These are phyloP conservation scores for Aphaenogaster rudis DNA, from an alignment of 1,140 invertebrate genomes.

Conservation along the genomic window DNA sequence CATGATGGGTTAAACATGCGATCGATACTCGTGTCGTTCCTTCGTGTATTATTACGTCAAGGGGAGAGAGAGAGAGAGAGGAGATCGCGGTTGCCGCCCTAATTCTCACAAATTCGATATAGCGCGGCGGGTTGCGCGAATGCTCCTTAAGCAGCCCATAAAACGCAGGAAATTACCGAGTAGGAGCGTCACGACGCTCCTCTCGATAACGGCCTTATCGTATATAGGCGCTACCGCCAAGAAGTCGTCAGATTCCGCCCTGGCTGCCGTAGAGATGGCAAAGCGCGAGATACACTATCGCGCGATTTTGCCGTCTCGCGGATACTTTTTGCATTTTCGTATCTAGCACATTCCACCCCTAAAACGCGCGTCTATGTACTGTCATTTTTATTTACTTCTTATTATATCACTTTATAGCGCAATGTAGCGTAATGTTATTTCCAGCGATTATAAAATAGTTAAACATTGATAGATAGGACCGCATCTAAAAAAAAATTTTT, in stretches of 20 bases:
- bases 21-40: slow-evolving; percentile 46
- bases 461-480: neutral
- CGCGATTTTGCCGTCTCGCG: slow-evolving; percentile 38
- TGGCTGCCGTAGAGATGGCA: slow-evolving; percentile 14
- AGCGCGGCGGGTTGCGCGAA: slow-evolving; percentile 64
- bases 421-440: slow-evolving; percentile 3
- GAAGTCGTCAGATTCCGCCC: slow-evolving; percentile 60
- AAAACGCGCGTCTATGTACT: neutral
- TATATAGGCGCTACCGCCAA: slow-evolving; percentile 61
- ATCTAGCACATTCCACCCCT: slow-evolving; percentile 12
- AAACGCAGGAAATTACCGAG: slow-evolving; percentile 85
- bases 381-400: slow-evolving; percentile 9
- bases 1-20: slow-evolving; percentile 26
- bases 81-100: slow-evolving; percentile 80
- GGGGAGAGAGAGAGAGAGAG: neutral
- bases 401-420: neutral
- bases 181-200: slow-evolving; percentile 76
- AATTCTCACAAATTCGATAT: slow-evolving; percentile 79
- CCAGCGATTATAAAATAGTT: slow-evolving; percentile 6
- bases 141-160: slow-evolving; percentile 82
- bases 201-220: slow-evolving; percentile 81
- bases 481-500: neutral
- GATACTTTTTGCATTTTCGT: slow-evolving; percentile 58
- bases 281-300: slow-evolving; percentile 60
- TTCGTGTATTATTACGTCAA: slow-evolving; percentile 47